A percentile compares a stretch with the other conserved stretches of the same genome.
Conservation (phyloP, 2,888 invertebrate genomes). For the Malachius bipustulatus region DNA sequence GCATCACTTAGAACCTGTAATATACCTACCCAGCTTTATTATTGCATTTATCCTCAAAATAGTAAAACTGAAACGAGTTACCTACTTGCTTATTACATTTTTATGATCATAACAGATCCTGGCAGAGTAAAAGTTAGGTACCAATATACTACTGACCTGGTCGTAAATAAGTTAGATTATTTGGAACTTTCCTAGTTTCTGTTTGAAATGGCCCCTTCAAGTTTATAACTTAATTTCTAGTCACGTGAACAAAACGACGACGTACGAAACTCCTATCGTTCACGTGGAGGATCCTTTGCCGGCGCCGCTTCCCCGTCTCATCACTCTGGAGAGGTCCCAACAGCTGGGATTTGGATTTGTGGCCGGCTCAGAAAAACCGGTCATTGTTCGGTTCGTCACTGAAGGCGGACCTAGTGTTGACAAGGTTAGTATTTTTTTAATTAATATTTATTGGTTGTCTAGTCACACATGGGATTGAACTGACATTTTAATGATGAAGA, state of each 20-base stretch:
- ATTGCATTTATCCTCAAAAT: too few species aligned
- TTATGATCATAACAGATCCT: too few species aligned
- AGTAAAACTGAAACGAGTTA: too few species aligned
- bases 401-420: conserved; percentile 87
- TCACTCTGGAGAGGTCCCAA: conserved; percentile 61
- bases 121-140: too few species aligned
- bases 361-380: conserved; percentile 88
- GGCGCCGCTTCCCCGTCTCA: conserved; percentile 61
- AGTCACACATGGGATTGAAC: conserved; percentile 1
- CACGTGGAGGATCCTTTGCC: conserved; percentile 52
- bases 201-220: too few species aligned
- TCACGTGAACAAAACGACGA: conserved; percentile 79
- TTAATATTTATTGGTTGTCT: background rate
- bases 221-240: conserved; percentile 38
- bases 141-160: too few species aligned
- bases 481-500: too few species aligned
- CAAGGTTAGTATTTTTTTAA: conserved; percentile 41
- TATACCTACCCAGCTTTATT: too few species aligned
- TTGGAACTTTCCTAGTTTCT: background rate
- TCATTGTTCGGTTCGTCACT: conserved; percentile 79
- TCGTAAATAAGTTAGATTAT: background rate
- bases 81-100: too few species aligned
- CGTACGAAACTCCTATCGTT: conserved; percentile 70
- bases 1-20: too few species aligned
- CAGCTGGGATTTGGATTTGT: conserved; percentile 89